phyloP scores from a whole-genome alignment of 1,140 invertebrate genomes.

The Drosophila orena region DNA sequence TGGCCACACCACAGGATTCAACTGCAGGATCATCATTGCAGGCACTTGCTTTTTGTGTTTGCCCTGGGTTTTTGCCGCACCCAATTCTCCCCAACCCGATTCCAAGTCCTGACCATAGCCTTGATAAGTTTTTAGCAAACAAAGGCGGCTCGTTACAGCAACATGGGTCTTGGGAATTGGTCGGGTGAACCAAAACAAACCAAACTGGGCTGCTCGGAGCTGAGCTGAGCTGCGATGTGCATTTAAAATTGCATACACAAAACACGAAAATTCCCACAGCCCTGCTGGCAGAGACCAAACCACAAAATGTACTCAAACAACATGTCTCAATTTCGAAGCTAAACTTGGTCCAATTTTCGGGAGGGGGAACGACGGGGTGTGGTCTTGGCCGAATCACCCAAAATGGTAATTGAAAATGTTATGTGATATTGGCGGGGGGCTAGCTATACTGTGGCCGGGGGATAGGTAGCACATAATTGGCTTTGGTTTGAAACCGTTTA shows the following conservation, averaged over 20 bases:
- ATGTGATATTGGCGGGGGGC: conserved; percentile 23
- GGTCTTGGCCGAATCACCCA: conserved; percentile 27
- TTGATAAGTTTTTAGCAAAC: conserved; percentile 80
- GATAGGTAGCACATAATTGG: conserved; percentile 38
- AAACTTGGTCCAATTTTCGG: conserved; percentile 22
- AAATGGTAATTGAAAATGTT: conserved; percentile 50
- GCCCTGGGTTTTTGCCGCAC: conserved; percentile 28
- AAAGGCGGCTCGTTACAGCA: conserved; percentile 69
- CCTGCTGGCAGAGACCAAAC: conserved; percentile 41
- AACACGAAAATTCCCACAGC: conserved; percentile 36
- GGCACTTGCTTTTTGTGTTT: conserved; percentile 63
- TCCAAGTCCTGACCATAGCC: conserved; percentile 56
- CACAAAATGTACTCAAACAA: conserved; percentile 79
- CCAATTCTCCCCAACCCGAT: conserved; percentile 1
- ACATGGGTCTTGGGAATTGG: conserved; percentile 60
- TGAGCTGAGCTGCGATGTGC: conserved; percentile 41
- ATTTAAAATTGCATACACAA: conserved; percentile 58
- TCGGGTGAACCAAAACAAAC: conserved; percentile 39
- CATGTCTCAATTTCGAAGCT: conserved; percentile 76
- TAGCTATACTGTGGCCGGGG: conserved; percentile 15
- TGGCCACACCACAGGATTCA: background rate
- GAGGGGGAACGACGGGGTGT: background rate
- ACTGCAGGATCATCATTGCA: conserved; percentile 66
- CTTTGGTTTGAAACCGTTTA: conserved; percentile 38
- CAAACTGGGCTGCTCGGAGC: conserved; percentile 11